Evolutionary conservation across 2,888 invertebrate species (phyloP).

Genomic region (Adelognathus sp.): DNA sequence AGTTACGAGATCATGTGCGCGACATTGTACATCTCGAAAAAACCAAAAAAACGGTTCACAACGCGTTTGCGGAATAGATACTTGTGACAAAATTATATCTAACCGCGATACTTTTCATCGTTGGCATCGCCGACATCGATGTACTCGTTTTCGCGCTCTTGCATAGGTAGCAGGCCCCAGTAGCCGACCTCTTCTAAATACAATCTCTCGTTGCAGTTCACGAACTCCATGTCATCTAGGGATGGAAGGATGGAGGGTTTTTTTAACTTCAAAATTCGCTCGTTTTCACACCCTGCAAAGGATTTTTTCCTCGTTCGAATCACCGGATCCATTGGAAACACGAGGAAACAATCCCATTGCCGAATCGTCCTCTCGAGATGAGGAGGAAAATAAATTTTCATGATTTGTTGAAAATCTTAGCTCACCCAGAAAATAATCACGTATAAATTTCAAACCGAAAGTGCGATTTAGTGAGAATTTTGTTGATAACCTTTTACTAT

Average conservation of each 20-base stretch:
- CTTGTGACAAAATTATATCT: constrained; percentile 62
- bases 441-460: too few species aligned
- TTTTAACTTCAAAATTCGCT: neutral
- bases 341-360: too few species aligned
- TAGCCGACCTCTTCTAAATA: constrained; percentile 79
- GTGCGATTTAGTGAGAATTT: too few species aligned
- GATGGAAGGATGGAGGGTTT: constrained; percentile 41
- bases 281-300: neutral
- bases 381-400: neutral
- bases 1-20: constrained; percentile 12
- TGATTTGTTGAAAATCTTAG: neutral
- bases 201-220: constrained; percentile 75
- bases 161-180: constrained; percentile 78
- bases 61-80: neutral
- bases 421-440: too few species aligned
- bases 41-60: neutral
- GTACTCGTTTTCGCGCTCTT: constrained; percentile 76
- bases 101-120: constrained; percentile 75
- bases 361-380: neutral
- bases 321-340: neutral
- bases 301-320: neutral
- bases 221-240: constrained; percentile 73
- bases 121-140: constrained; percentile 71
- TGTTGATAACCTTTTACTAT: too few species aligned
- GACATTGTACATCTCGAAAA: neutral